These are phyloP conservation scores for Pseudomyrmex dendroicus DNA, from an alignment of 1,140 invertebrate genomes.

Conservation along the genomic window DNA sequence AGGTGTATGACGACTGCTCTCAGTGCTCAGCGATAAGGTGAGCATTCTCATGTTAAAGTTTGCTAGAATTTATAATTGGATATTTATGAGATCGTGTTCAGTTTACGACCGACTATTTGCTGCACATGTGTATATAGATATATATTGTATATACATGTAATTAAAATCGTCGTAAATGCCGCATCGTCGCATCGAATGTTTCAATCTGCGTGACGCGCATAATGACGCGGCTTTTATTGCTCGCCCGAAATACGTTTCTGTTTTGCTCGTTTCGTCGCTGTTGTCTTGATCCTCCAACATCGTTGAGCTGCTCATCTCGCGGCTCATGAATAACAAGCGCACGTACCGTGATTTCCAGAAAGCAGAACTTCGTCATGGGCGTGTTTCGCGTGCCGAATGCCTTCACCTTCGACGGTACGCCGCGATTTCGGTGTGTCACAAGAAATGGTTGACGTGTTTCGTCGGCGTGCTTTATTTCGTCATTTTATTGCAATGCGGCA, in stretches of 20 bases:
- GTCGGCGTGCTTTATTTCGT: constrained; percentile 20
- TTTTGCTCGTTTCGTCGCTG: constrained; percentile 12
- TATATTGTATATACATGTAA: constrained; percentile 45
- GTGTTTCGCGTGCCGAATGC: constrained; percentile 69
- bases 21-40: background rate
- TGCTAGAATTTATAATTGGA: constrained; percentile 58
- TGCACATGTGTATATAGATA: background rate
- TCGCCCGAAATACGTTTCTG: constrained; percentile 54
- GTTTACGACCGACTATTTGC: constrained; percentile 25
- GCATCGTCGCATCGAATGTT: background rate
- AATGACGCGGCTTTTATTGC: constrained; percentile 47
- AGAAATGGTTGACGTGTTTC: background rate
- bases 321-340: constrained; percentile 72
- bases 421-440: constrained; percentile 55
- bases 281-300: background rate
- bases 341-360: constrained; percentile 68
- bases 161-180: constrained; percentile 53
- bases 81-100: background rate
- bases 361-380: constrained; percentile 64
- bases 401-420: constrained; percentile 49
- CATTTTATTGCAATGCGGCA: constrained; percentile 11
- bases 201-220: constrained; percentile 56
- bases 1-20: no score
- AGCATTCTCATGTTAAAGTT: constrained; percentile 46
- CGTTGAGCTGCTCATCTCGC: constrained; percentile 44